Percentiles rank a stretch among this genome's conserved stretches.
phyloP scores from a whole-genome alignment of 1,140 invertebrate species.

The Euura lappo region DNA sequence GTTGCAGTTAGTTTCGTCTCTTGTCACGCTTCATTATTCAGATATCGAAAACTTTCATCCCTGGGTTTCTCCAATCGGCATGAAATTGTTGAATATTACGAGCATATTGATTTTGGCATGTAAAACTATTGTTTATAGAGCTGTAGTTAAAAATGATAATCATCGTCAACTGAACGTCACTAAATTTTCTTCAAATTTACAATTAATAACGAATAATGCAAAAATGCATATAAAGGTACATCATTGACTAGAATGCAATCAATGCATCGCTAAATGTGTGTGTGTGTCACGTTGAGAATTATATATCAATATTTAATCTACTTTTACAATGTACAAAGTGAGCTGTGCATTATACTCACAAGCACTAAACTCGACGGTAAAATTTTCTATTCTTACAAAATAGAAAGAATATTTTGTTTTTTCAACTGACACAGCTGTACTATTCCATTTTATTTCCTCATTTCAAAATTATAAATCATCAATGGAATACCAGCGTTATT shows the following conservation, averaged over 20 bases:
- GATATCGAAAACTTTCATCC: no score
- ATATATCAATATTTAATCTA: background rate
- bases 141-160: slow-evolving; percentile 5
- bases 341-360: slow-evolving; percentile 2
- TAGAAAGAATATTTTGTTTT: slow-evolving; percentile 8
- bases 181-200: background rate
- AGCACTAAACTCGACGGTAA: background rate
- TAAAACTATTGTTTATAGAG: background rate
- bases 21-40: no score
- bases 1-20: no score
- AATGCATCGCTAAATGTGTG: background rate
- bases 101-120: no score
- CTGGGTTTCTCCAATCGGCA: no score
- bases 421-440: background rate
- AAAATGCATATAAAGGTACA: slow-evolving; percentile 7
- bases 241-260: slow-evolving; percentile 7
- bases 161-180: slow-evolving; percentile 11
- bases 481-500: background rate
- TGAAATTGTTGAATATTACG: no score
- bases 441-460: background rate
- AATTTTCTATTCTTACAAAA: background rate
- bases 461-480: background rate
- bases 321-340: slow-evolving; percentile 1
- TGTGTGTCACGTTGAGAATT: background rate
- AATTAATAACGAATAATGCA: slow-evolving; percentile 1